Evolutionary conservation across 2,888 invertebrate genomes (phyloP).

Genomic region (Pachymerium ferrugineum): DNA sequence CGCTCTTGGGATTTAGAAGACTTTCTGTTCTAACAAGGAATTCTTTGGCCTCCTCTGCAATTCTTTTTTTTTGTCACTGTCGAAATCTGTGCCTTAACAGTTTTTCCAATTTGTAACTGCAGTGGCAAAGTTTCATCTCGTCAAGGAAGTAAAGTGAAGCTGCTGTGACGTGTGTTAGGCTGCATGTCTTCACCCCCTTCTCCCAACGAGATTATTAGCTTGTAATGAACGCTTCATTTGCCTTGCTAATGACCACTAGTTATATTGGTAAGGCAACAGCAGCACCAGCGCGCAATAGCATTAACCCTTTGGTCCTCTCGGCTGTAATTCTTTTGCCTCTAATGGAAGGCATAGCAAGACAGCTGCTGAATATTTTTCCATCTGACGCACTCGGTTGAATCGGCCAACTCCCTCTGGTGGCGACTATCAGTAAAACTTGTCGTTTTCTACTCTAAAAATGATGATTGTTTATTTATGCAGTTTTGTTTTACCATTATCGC

Average conservation of each 20-base stretch:
- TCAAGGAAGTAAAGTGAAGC: slow-evolving; percentile 8
- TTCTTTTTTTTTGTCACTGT: background rate
- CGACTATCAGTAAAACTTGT: background rate
- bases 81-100: background rate
- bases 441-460: background rate
- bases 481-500: background rate
- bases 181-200: background rate
- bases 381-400: background rate
- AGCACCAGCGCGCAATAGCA: slow-evolving; percentile 4
- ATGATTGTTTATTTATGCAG: slow-evolving; percentile 4
- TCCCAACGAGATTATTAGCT: slow-evolving; percentile 18
- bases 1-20: slow-evolving; percentile 21
- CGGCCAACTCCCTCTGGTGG: background rate
- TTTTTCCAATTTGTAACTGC: slow-evolving; percentile 21
- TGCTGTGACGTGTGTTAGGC: background rate
- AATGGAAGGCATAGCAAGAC: slow-evolving; percentile 10
- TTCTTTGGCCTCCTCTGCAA: background rate
- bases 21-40: slow-evolving; percentile 18
- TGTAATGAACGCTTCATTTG: slow-evolving; percentile 21
- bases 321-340: slow-evolving; percentile 10
- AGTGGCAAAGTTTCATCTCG: slow-evolving; percentile 10
- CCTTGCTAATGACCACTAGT: slow-evolving; percentile 21
- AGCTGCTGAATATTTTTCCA: slow-evolving; percentile 18
- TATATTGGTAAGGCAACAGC: background rate
- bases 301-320: slow-evolving; percentile 15